Conservation (phyloP, 2,113 vertebrate species). For the Lophius piscatorius region DNA sequence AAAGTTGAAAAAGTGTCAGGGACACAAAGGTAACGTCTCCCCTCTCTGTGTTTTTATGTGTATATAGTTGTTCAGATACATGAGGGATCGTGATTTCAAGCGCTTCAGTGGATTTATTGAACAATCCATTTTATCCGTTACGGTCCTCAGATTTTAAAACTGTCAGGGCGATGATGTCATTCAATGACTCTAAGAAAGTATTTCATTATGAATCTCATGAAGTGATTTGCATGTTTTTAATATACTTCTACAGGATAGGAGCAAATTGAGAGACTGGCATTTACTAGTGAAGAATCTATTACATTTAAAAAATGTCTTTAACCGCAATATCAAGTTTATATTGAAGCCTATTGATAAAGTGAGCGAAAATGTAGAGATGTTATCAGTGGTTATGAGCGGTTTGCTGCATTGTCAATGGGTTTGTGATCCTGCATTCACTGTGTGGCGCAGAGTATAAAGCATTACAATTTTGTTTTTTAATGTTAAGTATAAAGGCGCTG, state of each 20-base stretch:
- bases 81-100: conserved; percentile 9
- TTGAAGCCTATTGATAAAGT: background rate
- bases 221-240: too few relatives aligned
- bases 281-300: background rate
- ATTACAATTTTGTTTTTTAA: too few relatives aligned
- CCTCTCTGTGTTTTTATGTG: background rate
- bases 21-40: conserved; percentile 32
- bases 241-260: too few relatives aligned
- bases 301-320: conserved; percentile 5
- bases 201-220: too few relatives aligned
- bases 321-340: background rate
- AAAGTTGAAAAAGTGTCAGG: too few relatives aligned
- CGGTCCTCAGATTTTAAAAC: background rate
- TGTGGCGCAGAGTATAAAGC: too few relatives aligned
- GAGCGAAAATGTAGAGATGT: background rate
- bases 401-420: background rate
- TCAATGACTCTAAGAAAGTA: too few relatives aligned
- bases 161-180: too few relatives aligned
- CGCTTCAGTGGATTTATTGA: background rate
- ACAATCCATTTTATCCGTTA: background rate
- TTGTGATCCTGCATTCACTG: conserved; percentile 5
- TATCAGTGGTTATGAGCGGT: background rate
- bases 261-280: too few relatives aligned
- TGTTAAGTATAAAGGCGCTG: too few relatives aligned
- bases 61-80: conserved; percentile 17